Base-by-base conservation (phyloP, 2,888 invertebrate species). In the Petrolisthes cinctipes region DNA sequence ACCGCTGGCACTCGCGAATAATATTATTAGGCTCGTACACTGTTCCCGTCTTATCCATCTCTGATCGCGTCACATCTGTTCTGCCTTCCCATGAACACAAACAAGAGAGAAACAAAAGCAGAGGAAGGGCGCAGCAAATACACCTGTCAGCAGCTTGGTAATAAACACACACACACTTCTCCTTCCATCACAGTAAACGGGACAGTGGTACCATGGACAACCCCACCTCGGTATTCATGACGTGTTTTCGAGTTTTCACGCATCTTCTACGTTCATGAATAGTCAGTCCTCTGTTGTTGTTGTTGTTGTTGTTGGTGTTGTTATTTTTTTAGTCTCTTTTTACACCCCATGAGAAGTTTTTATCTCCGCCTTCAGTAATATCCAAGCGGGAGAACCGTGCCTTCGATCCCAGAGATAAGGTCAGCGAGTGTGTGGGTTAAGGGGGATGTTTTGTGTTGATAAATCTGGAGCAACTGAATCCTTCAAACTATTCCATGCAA, bases 161-260 rank as follows among this genome's bases (percentile, higher is more conserved):
- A 86, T 86, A 86, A 86, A 86, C 86, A 86, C 83, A 83, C 86
- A 86, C 86, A 86, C 86, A 86, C 86, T 86, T 86, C 86, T 86
- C 86, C 86, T 83, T 86, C 86, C 86, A 86, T 86, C 86, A 86
- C 86, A 82, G 86, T 79, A 86, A 86, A 86, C 86, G 86, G 83
- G 82, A 23, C 86, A 86, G 86, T 56, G 83, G 66, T 86, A 79
- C 86, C 86, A 86, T 83, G 79, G 71, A 20, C 2, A 37, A 0
- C 37, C 37, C 37, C 37, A 37, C 56, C 20, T 7, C 9, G 68
- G 66, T 79, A 57, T 79, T 84, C 84, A 78, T 9, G 51, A 14
- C 53, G n/a, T 37, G 66, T 23, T 66, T 66, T 79, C 23, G 2
- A 14, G 37, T 84, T 68, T 66, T 79, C 78, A 11, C 11, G 84